Conservation (phyloP, 2,113 vertebrate genomes). For the Quiscalus mexicanus region DNA sequence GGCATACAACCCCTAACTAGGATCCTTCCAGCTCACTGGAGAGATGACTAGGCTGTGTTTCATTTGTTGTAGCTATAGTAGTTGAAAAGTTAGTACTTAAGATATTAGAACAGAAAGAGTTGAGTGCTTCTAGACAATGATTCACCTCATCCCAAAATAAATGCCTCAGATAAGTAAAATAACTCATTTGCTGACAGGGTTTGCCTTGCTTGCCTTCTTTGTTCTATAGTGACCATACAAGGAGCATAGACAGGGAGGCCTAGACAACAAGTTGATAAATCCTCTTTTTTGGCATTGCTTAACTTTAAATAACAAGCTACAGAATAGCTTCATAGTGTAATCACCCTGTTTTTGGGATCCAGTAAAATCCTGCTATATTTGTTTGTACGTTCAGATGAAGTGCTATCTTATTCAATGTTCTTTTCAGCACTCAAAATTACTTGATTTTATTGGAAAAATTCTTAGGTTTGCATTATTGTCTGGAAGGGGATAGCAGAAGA, state of each 20-base stretch:
- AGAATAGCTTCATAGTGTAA: background rate
- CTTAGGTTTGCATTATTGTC: background rate
- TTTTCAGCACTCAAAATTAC: background rate
- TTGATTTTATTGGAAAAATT: background rate
- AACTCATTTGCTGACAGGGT: constrained; percentile 13
- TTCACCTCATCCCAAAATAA: constrained; percentile 10
- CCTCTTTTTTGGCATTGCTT: background rate
- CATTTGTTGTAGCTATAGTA: background rate
- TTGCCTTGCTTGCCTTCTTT: background rate
- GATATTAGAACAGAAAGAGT: background rate
- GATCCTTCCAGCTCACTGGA: background rate
- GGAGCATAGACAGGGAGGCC: background rate
- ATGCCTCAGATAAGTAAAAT: constrained; percentile 12
- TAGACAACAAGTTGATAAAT: background rate
- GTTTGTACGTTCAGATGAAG: background rate
- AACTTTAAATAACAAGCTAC: background rate
- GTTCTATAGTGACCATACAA: constrained; percentile 4
- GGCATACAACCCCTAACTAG: background rate
- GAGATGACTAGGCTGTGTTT: background rate
- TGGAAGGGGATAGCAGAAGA: background rate
- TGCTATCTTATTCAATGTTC: background rate
- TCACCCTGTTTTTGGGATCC: background rate
- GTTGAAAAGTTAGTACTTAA: background rate
- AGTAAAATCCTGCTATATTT: background rate
- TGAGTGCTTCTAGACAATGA: background rate